A percentile compares a stretch with the other conserved stretches of the same genome.
Conservation (phyloP, 2,113 vertebrate genomes). For the Ochotona princeps region DNA sequence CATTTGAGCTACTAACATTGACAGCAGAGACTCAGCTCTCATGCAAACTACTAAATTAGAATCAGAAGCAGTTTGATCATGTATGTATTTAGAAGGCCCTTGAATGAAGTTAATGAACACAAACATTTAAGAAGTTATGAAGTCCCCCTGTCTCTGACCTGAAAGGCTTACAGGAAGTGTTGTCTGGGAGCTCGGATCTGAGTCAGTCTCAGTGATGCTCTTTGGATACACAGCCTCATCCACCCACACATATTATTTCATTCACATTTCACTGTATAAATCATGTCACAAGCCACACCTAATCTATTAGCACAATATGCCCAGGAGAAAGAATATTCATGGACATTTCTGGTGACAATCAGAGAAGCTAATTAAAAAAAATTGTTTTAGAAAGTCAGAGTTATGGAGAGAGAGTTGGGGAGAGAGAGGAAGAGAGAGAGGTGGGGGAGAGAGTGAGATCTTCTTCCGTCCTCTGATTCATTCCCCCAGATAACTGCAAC, state of each 20-base stretch:
- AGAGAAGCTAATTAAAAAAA: neutral
- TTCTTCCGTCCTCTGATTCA: no score
- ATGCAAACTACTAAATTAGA: neutral
- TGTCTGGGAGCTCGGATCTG: neutral
- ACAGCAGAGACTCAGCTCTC: neutral
- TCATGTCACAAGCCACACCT: neutral
- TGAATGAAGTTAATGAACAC: neutral
- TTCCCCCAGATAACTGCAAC: no score
- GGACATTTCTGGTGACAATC: neutral
- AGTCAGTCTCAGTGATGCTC: neutral
- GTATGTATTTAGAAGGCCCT: neutral
- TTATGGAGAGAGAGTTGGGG: no score
- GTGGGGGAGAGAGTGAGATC: no score
- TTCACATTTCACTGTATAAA: neutral
- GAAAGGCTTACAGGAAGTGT: neutral
- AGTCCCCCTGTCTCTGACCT: neutral
- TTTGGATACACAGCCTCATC: neutral
- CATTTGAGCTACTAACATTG: neutral
- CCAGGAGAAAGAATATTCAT: neutral
- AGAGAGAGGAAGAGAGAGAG: no score
- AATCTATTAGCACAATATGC: neutral
- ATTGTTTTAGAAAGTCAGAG: no score
- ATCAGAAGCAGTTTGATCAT: neutral
- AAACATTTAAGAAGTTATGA: neutral
- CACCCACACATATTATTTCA: neutral